phyloP scores from a whole-genome alignment of 2,113 vertebrate genomes.

The Rhodinocichla rosea region DNA sequence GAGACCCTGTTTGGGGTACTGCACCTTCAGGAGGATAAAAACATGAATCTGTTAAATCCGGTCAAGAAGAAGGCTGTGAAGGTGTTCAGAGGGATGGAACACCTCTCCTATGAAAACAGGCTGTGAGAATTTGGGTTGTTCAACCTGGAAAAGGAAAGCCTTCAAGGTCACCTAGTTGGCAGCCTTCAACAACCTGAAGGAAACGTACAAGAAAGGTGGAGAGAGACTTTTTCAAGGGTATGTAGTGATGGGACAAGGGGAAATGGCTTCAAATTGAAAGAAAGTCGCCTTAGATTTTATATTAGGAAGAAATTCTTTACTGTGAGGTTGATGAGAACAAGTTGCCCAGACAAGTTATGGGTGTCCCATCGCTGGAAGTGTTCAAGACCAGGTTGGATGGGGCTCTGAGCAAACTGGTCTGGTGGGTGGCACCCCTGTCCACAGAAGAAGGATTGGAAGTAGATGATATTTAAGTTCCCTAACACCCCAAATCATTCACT shows the following conservation, averaged over 20 bases:
- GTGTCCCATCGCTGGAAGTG: accelerated
- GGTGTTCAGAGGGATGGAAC: not conserved
- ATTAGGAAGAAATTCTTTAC: not conserved
- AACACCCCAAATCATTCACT: not conserved
- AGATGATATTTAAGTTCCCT: not conserved
- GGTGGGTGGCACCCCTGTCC: not conserved
- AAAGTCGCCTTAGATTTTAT: not conserved
- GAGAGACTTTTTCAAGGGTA: not conserved
- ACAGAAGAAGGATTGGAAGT: not conserved
- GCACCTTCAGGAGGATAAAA: accelerated
- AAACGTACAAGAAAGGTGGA: not conserved
- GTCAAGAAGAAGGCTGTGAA: not conserved
- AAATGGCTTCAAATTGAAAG: not conserved
- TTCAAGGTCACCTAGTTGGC: not conserved
- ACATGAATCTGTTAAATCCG: not conserved
- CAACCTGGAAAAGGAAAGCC: not conserved
- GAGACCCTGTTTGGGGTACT: not conserved
- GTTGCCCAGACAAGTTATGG: not conserved
- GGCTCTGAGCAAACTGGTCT: not conserved
- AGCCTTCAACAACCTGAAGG: accelerated
- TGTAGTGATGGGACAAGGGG: not conserved
- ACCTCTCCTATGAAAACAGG: not conserved
- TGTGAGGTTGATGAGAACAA: not conserved
- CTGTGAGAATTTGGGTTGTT: not conserved
- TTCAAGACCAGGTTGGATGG: not conserved